phyloP scores from a whole-genome alignment of 2,888 invertebrate species.

The Rhodophaea formosa region DNA sequence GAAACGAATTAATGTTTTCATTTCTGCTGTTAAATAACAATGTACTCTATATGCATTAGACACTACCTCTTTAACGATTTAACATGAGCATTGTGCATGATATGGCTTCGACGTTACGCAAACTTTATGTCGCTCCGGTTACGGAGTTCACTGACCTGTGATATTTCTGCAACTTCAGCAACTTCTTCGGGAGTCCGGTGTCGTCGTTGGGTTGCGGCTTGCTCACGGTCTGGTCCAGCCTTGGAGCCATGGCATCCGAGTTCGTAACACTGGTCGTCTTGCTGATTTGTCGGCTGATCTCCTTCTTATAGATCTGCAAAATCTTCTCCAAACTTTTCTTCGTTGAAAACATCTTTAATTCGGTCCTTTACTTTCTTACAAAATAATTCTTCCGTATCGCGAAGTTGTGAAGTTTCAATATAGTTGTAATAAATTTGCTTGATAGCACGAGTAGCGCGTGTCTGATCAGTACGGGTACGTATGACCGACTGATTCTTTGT shows the following conservation, averaged over 20 bases:
- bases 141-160: slow-evolving; percentile 79
- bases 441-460: slow-evolving; percentile 36
- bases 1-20: slow-evolving; percentile 24
- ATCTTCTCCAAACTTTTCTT: slow-evolving; percentile 66
- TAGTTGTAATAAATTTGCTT: slow-evolving; percentile 31
- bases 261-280: slow-evolving; percentile 82
- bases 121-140: slow-evolving; percentile 44
- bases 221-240: slow-evolving; percentile 62
- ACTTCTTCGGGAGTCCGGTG: slow-evolving; percentile 63
- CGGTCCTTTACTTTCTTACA: slow-evolving; percentile 4
- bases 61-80: neutral
- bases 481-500: slow-evolving; percentile 76
- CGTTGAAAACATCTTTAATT: slow-evolving; percentile 62
- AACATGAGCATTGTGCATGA: slow-evolving; percentile 28
- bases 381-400: slow-evolving; percentile 5
- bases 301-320: slow-evolving; percentile 66
- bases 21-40: too few species aligned
- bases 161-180: slow-evolving; percentile 79
- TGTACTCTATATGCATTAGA: neutral
- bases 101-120: slow-evolving; percentile 53
- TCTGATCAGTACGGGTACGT: slow-evolving; percentile 51
- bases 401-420: neutral
- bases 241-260: slow-evolving; percentile 80
- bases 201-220: slow-evolving; percentile 63
- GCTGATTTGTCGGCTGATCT: slow-evolving; percentile 78